Base-by-base conservation (phyloP, 2,113 vertebrate genomes). In the Microtus pennsylvanicus region DNA sequence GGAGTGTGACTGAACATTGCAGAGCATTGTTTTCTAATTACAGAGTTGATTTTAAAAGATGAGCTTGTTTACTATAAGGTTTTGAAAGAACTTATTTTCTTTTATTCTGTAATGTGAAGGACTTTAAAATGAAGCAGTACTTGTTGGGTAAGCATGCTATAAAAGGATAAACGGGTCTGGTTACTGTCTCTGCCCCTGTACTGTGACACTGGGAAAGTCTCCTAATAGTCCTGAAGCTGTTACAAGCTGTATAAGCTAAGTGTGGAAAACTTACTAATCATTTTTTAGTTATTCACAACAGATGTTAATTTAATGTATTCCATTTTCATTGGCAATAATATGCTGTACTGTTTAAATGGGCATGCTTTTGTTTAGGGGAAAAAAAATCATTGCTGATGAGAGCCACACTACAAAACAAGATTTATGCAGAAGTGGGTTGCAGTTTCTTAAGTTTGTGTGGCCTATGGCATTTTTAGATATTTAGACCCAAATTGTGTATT, bases 231-330 rank as follows among this genome's bases (percentile, higher is more conserved):
- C 58, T 67, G 33, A 81, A 90, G 93, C 8, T 75, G 1, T 70
- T 74, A 58, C 88, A 93, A 70, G 26, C n/a, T 78, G 47, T 75
- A 16, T 90, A 77, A 85, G 87, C 24, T 81, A 90, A 94, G 38
- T 55, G 3, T 55, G 75, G 42, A 10, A 96, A 76, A 61, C 16
- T 77, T 90, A 24, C 52, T 77, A 86, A 50, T 81, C 19, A 74
- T 81, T 87, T 89, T 30, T 80, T 92, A 91, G 47, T 92, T 26
- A 63, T 52, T 95, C 33, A 87, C 22, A 86, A 30, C 24, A 87
- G 52, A 78, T 93, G 38, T 55, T 47, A 47, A 22, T 83, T 28
- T 89, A 4, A 80, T 72, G 2, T 9, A 89, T 38, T 90, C 77
- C 86, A 30, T 86, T 89, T 90, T 93, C 33, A 52, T 42, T 78